Conservation (phyloP, 2,797 vertebrate genomes). For the Eleutherodactylus coqui region DNA sequence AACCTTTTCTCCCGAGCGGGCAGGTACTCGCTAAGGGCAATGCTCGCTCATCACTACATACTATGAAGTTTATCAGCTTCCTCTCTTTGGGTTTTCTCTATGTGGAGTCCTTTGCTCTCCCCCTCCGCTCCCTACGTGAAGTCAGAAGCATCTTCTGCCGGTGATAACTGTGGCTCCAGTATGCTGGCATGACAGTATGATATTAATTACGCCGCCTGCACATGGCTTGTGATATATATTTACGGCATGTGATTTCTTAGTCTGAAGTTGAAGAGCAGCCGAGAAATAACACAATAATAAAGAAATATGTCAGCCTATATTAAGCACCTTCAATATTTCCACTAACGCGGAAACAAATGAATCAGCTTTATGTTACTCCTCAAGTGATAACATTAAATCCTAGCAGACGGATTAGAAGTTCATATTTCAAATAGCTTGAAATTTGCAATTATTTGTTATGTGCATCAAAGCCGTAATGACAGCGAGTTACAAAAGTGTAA, state of each 20-base stretch:
- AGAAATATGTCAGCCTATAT: not conserved
- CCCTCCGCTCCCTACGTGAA: not conserved
- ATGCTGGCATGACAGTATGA: not conserved
- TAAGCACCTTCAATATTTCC: constrained; percentile 10
- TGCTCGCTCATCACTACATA: no score
- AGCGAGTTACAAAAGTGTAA: not conserved
- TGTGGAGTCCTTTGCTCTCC: not conserved
- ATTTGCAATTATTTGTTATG: not conserved
- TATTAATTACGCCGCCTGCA: not conserved
- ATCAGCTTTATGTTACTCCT: not conserved
- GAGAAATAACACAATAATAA: constrained; percentile 2
- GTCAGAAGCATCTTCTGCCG: not conserved
- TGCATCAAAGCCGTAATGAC: not conserved
- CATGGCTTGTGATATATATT: not conserved
- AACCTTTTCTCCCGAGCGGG: no score
- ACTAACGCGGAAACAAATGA: not conserved
- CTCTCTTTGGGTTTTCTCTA: not conserved
- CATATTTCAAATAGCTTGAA: not conserved
- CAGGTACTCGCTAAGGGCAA: no score
- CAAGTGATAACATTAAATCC: constrained; percentile 9
- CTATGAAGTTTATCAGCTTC: no score
- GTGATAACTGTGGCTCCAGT: not conserved
- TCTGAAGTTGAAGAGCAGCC: not conserved
- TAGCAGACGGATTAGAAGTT: not conserved
- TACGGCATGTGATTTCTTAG: not conserved